These are phyloP conservation scores for Polylopha cassiicola DNA, from an alignment of 2,888 invertebrate species.

Conservation along the genomic window DNA sequence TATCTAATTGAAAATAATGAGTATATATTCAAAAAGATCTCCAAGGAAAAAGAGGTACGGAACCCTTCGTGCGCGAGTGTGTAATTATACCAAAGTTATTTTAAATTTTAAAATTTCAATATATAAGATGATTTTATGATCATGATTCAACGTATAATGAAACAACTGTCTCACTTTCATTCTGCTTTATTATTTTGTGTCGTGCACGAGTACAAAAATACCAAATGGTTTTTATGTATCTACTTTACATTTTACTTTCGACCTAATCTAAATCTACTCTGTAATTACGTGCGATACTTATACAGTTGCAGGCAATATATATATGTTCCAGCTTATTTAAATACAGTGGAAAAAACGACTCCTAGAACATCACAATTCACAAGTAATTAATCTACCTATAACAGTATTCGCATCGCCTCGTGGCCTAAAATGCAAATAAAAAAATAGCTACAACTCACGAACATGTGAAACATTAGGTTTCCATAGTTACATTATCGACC, in stretches of 20 bases:
- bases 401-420: constrained; percentile 49
- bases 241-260: constrained; percentile 10
- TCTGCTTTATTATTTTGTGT: constrained; percentile 15
- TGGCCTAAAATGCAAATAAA: constrained; percentile 73
- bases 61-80: too few relatives aligned
- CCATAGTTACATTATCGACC: constrained; percentile 72
- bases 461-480: constrained; percentile 69
- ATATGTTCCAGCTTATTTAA: constrained; percentile 15
- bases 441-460: constrained; percentile 51
- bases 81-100: too few relatives aligned
- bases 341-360: constrained; percentile 6
- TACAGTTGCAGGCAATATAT: constrained; percentile 1
- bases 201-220: constrained; percentile 17
- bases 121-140: too few relatives aligned
- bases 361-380: constrained; percentile 19
- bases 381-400: constrained; percentile 39
- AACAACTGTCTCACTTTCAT: constrained; percentile 9
- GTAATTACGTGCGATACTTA: constrained; percentile 11
- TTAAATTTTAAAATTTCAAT: too few relatives aligned
- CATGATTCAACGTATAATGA: too few relatives aligned
- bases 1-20: too few relatives aligned
- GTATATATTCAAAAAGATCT: too few relatives aligned
- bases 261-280: constrained; percentile 11
- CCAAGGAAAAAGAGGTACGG: too few relatives aligned
- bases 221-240: constrained; percentile 4